phyloP scores from a whole-genome alignment of 1,140 invertebrate species.

The Sycobia sp. region DNA sequence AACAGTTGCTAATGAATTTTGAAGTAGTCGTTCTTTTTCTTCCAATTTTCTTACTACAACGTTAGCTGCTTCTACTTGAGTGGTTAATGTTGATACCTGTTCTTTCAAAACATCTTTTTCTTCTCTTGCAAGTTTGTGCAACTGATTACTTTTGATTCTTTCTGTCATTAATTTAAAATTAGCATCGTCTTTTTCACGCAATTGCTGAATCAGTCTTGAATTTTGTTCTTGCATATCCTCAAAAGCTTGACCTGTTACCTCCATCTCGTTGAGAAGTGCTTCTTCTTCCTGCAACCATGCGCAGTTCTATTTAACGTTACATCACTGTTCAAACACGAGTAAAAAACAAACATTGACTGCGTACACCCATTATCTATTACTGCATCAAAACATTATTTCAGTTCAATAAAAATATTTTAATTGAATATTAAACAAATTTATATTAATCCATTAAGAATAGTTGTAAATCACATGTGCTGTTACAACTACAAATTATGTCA shows the following conservation, averaged over 20 bases:
- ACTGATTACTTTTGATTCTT: constrained; percentile 94
- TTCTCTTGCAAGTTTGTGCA: constrained; percentile 91
- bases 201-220: constrained; percentile 91
- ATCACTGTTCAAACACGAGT: constrained; percentile 49
- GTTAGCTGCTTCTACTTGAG: constrained; percentile 94
- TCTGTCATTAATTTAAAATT: constrained; percentile 99
- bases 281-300: constrained; percentile 85
- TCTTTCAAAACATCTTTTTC: constrained; percentile 91
- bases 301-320: constrained; percentile 60
- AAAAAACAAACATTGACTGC: constrained; percentile 31
- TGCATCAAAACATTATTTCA: constrained; percentile 32
- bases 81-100: constrained; percentile 85
- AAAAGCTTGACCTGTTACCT: constrained; percentile 98
- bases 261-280: constrained; percentile 97
- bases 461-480: no score
- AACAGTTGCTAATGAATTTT: constrained; percentile 88
- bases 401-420: constrained; percentile 6
- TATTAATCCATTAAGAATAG: constrained; percentile 17
- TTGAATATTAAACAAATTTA: constrained; percentile 22
- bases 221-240: constrained; percentile 99
- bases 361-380: constrained; percentile 35
- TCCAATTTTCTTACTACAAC: constrained; percentile 92
- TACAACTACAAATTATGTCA: no score
- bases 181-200: constrained; percentile 97
- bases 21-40: constrained; percentile 94